Base-by-base conservation (phyloP, 2,797 vertebrate species). In the Danio albolineatus region DNA sequence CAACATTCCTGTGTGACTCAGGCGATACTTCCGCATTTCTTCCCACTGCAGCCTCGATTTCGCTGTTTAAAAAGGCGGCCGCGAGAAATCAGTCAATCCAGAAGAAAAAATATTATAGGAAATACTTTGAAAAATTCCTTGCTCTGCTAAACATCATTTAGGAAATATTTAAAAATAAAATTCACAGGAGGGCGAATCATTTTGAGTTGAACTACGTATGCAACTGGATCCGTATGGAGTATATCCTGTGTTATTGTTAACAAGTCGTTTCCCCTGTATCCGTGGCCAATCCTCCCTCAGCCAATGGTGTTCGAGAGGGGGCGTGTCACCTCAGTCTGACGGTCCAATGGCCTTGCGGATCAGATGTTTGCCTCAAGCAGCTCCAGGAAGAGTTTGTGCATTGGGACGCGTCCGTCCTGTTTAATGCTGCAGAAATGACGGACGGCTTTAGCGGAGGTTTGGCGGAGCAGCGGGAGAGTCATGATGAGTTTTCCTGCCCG, bases 361-460 rank as follows among this genome's bases (percentile, higher is more conserved):
- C 96, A 99, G 93, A 95, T 96, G 93, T 97, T 99, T 89, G 97
- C 97, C 93, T 99, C 98, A 84, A 99, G 95, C 90, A 98, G 97
- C 94, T 99, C 97, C 86, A 99, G 94, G 94, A 99, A 99, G 86
- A 99, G 96, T 98, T 98, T 99, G 96, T 99, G 98, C 97, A 99
- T 99, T 83, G 97, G 98, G 84, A 99, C 97, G 49, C 98, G 98
- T 89, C 97, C 98, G 84, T 98, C 97, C 85, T 98, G 96, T 91
- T 98, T 99, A 93, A 99, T 96, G 94, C 95, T 97, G 95, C 97
- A 98, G 95, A 99, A 99, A 89, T 97, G 97, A 91, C 98, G 97
- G 84, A 99, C 96, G 0, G 98, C 97, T 79, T 96, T 97, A 84
- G 96, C 96, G 4, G 97, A 95, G 7, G 96, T 99, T 94, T 99